These are phyloP conservation scores for Oxystoma pomonae DNA, from an alignment of 2,888 invertebrate species.

Conservation along the genomic window DNA sequence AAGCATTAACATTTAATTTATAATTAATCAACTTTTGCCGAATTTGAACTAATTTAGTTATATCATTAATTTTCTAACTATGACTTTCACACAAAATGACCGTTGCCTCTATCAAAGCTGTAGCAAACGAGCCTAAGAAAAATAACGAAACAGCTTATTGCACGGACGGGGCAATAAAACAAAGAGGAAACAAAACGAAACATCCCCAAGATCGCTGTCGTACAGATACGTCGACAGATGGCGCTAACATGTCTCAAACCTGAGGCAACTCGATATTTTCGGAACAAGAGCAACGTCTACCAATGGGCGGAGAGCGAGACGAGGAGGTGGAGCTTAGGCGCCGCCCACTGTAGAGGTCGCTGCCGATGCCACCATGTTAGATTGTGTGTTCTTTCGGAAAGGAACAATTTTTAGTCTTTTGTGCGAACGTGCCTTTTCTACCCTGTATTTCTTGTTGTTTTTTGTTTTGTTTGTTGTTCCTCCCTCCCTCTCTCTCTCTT, in stretches of 20 bases:
- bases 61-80: too few relatives aligned
- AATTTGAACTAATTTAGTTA: too few relatives aligned
- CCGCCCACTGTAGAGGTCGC: conserved; percentile 30
- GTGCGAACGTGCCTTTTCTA: conserved; percentile 12
- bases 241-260: conserved; percentile 37
- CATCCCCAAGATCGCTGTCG: conserved; percentile 22
- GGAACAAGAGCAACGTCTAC: conserved; percentile 7
- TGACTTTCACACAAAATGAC: too few relatives aligned
- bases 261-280: conserved; percentile 35
- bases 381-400: conserved; percentile 24
- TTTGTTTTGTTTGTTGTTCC: background rate
- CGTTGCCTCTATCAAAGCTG: too few relatives aligned
- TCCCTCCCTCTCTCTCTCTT: background rate
- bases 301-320: conserved; percentile 33
- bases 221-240: conserved; percentile 42
- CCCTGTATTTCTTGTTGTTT: background rate
- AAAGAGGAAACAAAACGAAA: conserved; percentile 28
- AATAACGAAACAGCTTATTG: conserved; percentile 45
- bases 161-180: conserved; percentile 40
- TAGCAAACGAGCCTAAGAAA: too few relatives aligned
- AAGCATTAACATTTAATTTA: too few relatives aligned
- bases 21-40: too few relatives aligned
- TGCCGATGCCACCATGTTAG: conserved; percentile 25
- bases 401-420: conserved; percentile 20
- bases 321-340: conserved; percentile 39